Evolutionary conservation across 1,140 invertebrate genomes (phyloP), one percentile per base, ranked within the genome.

Genomic region (Achatina immaculata): DNA sequence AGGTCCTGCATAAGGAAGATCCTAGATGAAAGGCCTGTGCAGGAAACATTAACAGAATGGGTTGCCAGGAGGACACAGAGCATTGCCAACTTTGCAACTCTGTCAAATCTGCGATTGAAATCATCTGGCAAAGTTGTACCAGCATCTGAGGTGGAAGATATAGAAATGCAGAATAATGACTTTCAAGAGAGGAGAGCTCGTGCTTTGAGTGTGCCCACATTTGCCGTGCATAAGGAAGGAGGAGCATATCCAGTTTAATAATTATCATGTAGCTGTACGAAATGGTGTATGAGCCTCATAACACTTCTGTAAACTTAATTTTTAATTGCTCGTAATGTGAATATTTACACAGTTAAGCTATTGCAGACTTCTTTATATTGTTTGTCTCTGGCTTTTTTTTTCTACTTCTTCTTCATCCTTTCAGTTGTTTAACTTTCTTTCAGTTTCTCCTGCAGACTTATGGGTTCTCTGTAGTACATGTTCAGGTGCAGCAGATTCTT

Each of bases 1-100:
- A 86, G 86, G 55, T 84, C 88, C 1, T 88, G 86, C 78, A 82
- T 88, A 38, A 73, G 68, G 28, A 69, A 80, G n/a, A 31, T 72
- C 45, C 68, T 80, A 14, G 78, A 80, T 34, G 68, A 71, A 43
- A 21, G 78, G 38, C 78, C 78, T 7, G 48, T 34, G 14, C 78
- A 9, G 16, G 78, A 80, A 55, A 66, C 78, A 4, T 66, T 80
- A 34, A n/a, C 77, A 21, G 66, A 79, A 40, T 79, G 77, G 77
- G 77, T 79, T 4, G 38, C 77, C 40, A 40, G 48, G 40, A 40
- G 68, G 21, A 80, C 78, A 24, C 78, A 58, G 19, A 78, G 65
- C 16, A 36, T 78, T 34, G 74, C 74, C 24, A 76, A 51, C 42
- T 40, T 76, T 24, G 1, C 51, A 4, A 24, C 16, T 48, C 48